These are phyloP conservation scores for Cettia cetti DNA, from an alignment of 2,113 vertebrate species.

Conservation along the genomic window DNA sequence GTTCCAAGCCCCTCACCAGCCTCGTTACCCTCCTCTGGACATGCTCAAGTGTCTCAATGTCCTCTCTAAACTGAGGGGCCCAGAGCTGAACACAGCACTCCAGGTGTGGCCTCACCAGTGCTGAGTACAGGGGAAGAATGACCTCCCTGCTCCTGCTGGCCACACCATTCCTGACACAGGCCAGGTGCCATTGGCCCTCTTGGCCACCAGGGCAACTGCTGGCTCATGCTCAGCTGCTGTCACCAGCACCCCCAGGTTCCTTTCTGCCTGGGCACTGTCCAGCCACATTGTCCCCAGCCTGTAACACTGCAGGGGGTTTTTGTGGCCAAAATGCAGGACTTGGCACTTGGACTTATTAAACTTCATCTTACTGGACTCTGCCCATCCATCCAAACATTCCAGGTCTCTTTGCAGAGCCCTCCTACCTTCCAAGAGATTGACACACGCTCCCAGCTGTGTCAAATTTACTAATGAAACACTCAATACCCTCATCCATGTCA, in stretches of 20 bases:
- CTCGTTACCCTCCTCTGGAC: not conserved
- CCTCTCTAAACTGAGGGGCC: not conserved
- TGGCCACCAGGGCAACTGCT: not conserved
- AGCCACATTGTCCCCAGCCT: not conserved
- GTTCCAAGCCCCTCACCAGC: not conserved
- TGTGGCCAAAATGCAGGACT: not conserved
- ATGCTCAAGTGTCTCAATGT: rapidly evolving
- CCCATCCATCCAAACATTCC: not conserved
- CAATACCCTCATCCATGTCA: no score
- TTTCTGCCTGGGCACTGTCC: not conserved
- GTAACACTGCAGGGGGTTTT: not conserved
- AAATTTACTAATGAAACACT: no score
- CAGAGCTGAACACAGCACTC: not conserved
- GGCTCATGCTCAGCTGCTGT: not conserved
- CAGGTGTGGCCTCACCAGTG: rapidly evolving
- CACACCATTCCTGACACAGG: not conserved
- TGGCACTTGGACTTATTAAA: not conserved
- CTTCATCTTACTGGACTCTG: not conserved
- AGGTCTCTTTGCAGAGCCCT: not conserved
- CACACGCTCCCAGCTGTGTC: no score
- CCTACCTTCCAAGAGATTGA: not conserved
- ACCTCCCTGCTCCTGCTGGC: not conserved
- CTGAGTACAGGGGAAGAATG: rapidly evolving
- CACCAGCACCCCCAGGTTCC: not conserved
- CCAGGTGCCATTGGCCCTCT: not conserved